Conservation (phyloP, 2,888 invertebrate genomes). For the Lasius fuliginosus region DNA sequence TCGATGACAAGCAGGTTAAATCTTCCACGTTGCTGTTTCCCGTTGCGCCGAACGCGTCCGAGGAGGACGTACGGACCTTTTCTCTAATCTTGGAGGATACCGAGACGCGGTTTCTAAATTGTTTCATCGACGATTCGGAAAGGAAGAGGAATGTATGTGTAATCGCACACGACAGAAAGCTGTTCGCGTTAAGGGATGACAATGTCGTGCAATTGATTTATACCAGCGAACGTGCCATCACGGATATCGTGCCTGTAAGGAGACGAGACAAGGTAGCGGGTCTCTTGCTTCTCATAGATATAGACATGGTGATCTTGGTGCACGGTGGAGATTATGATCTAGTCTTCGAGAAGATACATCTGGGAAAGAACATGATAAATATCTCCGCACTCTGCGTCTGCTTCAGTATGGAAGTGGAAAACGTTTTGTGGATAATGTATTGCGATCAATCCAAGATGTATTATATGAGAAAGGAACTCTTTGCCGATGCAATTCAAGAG, state of each 20-base stretch:
- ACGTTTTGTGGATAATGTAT: constrained; percentile 77
- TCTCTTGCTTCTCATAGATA: constrained; percentile 70
- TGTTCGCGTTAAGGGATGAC: constrained; percentile 71
- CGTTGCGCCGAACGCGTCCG: neutral
- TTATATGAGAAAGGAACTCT: constrained; percentile 71
- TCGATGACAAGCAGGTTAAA: constrained; percentile 77
- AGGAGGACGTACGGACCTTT: constrained; percentile 55
- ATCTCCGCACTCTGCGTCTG: constrained; percentile 68
- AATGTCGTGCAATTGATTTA: constrained; percentile 74
- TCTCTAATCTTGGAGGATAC: constrained; percentile 64
- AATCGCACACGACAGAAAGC: constrained; percentile 72
- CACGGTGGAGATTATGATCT: constrained; percentile 68
- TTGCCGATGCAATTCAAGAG: constrained; percentile 44
- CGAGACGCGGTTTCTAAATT: constrained; percentile 64
- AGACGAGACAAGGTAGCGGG: constrained; percentile 70
- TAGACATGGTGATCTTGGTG: constrained; percentile 70
- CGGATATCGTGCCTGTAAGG: constrained; percentile 72
- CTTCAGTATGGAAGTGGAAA: constrained; percentile 54
- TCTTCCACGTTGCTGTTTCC: constrained; percentile 70
- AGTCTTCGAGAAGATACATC: constrained; percentile 75
- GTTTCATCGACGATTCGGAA: constrained; percentile 54
- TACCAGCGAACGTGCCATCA: constrained; percentile 68
- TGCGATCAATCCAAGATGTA: constrained; percentile 71
- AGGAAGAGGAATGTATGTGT: constrained; percentile 72
- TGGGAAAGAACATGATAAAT: constrained; percentile 63